Percentiles rank a stretch among this genome's conserved stretches.
These are phyloP conservation scores for Etheostoma spectabile DNA, from an alignment of 2,113 vertebrate genomes.

Conservation along the genomic window DNA sequence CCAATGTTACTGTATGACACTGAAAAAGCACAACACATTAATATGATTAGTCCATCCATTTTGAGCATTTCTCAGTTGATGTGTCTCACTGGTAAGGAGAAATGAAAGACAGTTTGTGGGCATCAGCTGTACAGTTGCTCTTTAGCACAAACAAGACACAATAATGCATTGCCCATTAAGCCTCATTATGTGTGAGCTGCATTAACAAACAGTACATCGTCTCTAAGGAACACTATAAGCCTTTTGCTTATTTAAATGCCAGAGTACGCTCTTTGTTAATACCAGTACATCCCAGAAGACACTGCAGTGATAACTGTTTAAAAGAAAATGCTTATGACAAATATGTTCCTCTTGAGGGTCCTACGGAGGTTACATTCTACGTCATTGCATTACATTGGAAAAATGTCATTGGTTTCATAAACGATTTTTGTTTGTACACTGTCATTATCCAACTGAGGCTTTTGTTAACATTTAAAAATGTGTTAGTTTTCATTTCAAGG, in stretches of 20 bases:
- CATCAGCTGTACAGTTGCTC: slow-evolving; percentile 41
- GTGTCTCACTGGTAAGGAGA: slow-evolving; percentile 49
- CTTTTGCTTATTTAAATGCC: slow-evolving; percentile 68
- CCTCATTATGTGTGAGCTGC: slow-evolving; percentile 61
- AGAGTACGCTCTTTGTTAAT: slow-evolving; percentile 60
- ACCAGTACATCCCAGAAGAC: slow-evolving; percentile 49
- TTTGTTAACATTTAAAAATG: background rate
- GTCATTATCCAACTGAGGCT: background rate
- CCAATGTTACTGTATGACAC: slow-evolving; percentile 1
- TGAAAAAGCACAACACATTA: slow-evolving; percentile 48
- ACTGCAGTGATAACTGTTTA: slow-evolving; percentile 20
- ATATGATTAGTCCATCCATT: slow-evolving; percentile 56
- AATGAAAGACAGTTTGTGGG: slow-evolving; percentile 60
- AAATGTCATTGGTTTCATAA: background rate
- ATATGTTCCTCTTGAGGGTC: slow-evolving; percentile 24
- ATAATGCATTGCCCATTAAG: slow-evolving; percentile 39
- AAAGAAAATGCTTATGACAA: slow-evolving; percentile 33
- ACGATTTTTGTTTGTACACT: background rate
- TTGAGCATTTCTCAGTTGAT: slow-evolving; percentile 58
- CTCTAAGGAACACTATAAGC: slow-evolving; percentile 61
- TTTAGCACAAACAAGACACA: slow-evolving; percentile 48
- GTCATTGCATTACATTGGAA: background rate
- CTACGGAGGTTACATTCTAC: slow-evolving; percentile 9
- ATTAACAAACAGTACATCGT: slow-evolving; percentile 59
- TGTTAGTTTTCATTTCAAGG: background rate